Conservation (phyloP, 2,888 invertebrate genomes). For the Leptinotarsa haldemani region DNA sequence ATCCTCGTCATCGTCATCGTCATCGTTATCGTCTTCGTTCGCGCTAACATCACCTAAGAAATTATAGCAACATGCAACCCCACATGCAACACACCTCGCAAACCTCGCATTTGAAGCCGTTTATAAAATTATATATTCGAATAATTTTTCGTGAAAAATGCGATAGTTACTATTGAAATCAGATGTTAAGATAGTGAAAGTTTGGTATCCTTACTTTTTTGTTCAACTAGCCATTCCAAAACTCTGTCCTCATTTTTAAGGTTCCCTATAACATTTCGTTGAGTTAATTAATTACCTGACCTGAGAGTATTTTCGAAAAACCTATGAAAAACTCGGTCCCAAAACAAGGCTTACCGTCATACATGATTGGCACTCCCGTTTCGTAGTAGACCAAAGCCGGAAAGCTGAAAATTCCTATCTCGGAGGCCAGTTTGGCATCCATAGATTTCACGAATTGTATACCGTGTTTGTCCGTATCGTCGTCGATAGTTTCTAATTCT, state of each 20-base stretch:
- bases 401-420: slow-evolving; percentile 92
- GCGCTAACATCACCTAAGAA: slow-evolving; percentile 68
- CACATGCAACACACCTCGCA: slow-evolving; percentile 59
- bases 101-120: slow-evolving; percentile 46
- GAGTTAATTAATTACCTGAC: slow-evolving; percentile 33
- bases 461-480: slow-evolving; percentile 91
- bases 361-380: slow-evolving; percentile 93
- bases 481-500: slow-evolving; percentile 91
- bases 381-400: slow-evolving; percentile 94
- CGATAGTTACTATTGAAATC: slow-evolving; percentile 38
- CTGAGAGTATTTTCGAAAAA: slow-evolving; percentile 23
- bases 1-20: slow-evolving; percentile 68
- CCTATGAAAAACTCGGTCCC: slow-evolving; percentile 28
- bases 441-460: slow-evolving; percentile 95
- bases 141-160: slow-evolving; percentile 17
- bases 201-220: slow-evolving; percentile 88
- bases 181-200: slow-evolving; percentile 42
- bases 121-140: slow-evolving; percentile 29
- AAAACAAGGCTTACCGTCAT: slow-evolving; percentile 80
- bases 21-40: slow-evolving; percentile 67
- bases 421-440: slow-evolving; percentile 88
- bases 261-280: slow-evolving; percentile 80
- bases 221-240: slow-evolving; percentile 94
- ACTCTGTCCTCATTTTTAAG: slow-evolving; percentile 95
- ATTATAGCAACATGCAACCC: slow-evolving; percentile 65